Conservation (phyloP, 2,113 vertebrate genomes). For the Gymnorhina tibicen region DNA sequence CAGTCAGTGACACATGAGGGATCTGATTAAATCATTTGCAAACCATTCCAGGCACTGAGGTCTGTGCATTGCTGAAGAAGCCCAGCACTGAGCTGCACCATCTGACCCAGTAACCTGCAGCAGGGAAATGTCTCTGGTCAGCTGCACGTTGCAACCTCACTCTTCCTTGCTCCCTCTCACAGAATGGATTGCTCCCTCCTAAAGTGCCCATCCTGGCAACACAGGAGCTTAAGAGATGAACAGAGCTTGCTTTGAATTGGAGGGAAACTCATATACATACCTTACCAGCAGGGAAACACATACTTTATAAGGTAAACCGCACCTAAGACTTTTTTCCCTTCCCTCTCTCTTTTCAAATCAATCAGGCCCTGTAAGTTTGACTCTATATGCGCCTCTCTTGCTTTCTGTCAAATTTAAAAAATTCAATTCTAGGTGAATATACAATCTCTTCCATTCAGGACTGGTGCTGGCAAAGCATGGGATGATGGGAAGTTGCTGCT, state of each 20-base stretch:
- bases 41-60: background rate
- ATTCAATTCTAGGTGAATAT: constrained; percentile 44
- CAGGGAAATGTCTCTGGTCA: background rate
- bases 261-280: constrained; percentile 45
- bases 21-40: background rate
- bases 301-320: constrained; percentile 65
- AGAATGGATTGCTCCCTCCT: constrained; percentile 10
- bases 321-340: constrained; percentile 46
- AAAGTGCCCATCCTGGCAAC: constrained; percentile 42
- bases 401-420: constrained; percentile 40
- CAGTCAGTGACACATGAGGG: background rate
- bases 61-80: background rate
- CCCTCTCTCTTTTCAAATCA: constrained; percentile 58
- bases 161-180: background rate
- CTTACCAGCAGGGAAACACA: constrained; percentile 62
- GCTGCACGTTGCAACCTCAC: background rate
- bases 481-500: constrained; percentile 9
- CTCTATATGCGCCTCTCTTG: constrained; percentile 3
- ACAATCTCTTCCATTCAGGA: constrained; percentile 62
- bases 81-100: background rate
- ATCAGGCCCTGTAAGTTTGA: constrained; percentile 53
- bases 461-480: constrained; percentile 27
- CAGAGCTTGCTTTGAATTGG: constrained; percentile 65
- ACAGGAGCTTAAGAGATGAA: constrained; percentile 62
- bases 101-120: background rate